Percentiles rank a stretch among this genome's conserved stretches.
phyloP scores from a whole-genome alignment of 2,888 invertebrate genomes.

The Prosopocoilus inquinatus region DNA sequence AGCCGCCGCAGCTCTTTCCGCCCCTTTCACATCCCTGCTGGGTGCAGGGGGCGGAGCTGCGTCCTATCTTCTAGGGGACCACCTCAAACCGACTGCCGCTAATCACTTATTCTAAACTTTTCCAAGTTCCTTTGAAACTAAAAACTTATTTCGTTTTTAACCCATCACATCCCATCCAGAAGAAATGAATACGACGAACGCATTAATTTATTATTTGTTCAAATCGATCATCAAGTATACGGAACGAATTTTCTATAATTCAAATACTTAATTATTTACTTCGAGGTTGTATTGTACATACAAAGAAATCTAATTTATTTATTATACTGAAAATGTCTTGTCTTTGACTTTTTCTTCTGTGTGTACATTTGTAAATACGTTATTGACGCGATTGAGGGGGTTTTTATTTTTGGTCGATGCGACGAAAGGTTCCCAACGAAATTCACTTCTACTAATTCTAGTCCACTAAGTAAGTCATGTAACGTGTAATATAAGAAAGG shows the following conservation, averaged over 20 bases:
- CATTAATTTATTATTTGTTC: too few relatives aligned
- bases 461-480: conserved; percentile 41
- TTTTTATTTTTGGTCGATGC: background rate
- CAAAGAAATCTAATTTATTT: background rate
- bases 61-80: conserved; percentile 62
- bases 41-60: conserved; percentile 58
- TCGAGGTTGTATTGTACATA: background rate
- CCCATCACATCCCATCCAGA: too few relatives aligned
- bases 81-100: conserved; percentile 59
- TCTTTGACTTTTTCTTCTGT: conserved; percentile 27
- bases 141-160: too few relatives aligned
- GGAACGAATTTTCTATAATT: too few relatives aligned
- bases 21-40: conserved; percentile 58
- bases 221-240: background rate
- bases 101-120: conserved; percentile 63
- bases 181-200: too few relatives aligned
- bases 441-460: conserved; percentile 25
- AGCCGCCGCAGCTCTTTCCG: conserved; percentile 60
- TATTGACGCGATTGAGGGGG: background rate
- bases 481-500: conserved; percentile 31
- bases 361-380: conserved; percentile 31
- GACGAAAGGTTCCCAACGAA: conserved; percentile 9
- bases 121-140: too few relatives aligned
- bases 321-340: conserved; percentile 18
- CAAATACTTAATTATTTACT: background rate